phyloP scores from a whole-genome alignment of 2,797 vertebrate genomes.

The Erpetoichthys calabaricus region DNA sequence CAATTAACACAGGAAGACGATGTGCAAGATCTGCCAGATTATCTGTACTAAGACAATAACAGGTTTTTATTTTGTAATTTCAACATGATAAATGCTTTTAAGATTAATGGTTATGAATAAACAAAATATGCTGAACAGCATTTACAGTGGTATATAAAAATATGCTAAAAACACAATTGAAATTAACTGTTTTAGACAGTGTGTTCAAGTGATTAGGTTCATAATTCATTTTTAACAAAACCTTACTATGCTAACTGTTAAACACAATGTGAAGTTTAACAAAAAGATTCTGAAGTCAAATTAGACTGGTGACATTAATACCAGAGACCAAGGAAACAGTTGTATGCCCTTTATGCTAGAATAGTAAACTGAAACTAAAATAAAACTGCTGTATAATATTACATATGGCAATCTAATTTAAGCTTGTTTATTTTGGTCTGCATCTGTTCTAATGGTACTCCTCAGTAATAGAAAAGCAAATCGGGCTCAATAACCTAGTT shows the following conservation, averaged over 20 bases:
- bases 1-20: no score
- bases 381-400: slow-evolving; percentile 58
- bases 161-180: no score
- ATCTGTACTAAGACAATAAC: no score
- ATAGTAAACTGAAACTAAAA: slow-evolving; percentile 55
- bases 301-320: slow-evolving; percentile 53
- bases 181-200: no score
- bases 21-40: no score
- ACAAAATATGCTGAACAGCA: no score
- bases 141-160: no score
- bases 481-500: neutral
- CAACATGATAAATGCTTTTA: no score
- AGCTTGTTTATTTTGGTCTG: slow-evolving; percentile 45
- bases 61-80: no score
- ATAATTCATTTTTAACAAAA: slow-evolving; percentile 19
- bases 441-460: slow-evolving; percentile 43
- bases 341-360: slow-evolving; percentile 34
- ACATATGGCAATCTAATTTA: slow-evolving; percentile 58
- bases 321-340: slow-evolving; percentile 21
- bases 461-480: slow-evolving; percentile 36
- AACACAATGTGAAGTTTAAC: slow-evolving; percentile 26
- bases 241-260: slow-evolving; percentile 28
- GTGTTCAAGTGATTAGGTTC: no score
- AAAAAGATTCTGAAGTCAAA: slow-evolving; percentile 39
- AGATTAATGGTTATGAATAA: no score